Evolutionary conservation across 2,888 invertebrate species (phyloP).

Genomic region (Thecocarcelia acutangulata): DNA sequence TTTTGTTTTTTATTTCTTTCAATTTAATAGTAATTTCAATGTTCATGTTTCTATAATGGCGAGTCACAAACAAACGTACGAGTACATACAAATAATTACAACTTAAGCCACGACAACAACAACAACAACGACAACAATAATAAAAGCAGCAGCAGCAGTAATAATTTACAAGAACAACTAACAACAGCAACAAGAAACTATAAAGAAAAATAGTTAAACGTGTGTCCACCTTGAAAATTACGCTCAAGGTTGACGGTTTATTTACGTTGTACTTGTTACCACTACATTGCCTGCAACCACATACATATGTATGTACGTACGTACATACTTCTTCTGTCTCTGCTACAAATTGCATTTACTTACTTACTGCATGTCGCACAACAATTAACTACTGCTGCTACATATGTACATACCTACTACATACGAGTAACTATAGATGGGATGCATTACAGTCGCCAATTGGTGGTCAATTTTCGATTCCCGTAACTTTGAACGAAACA

Average conservation of each 20-base stretch:
- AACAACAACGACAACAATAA: conserved; percentile 23
- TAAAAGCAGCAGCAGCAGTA: conserved; percentile 11
- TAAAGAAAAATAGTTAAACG: conserved; percentile 60
- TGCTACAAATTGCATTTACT: neutral
- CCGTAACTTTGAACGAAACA: neutral
- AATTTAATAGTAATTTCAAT: conserved; percentile 53
- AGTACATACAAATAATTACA: conserved; percentile 54
- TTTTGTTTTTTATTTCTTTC: conserved; percentile 8
- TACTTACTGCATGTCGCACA: neutral
- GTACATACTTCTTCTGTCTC: neutral
- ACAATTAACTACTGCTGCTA: neutral
- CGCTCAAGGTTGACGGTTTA: conserved; percentile 75
- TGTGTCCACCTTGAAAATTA: conserved; percentile 77
- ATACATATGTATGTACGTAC: too few relatives aligned
- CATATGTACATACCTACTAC: too few relatives aligned
- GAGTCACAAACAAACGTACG: too few relatives aligned
- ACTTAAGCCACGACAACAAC: conserved; percentile 18
- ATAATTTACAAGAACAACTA: conserved; percentile 21
- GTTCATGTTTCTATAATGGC: conserved; percentile 55
- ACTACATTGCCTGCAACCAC: neutral
- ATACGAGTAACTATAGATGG: neutral
- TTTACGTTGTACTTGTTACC: conserved; percentile 18
- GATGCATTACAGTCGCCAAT: neutral
- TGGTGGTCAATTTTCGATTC: neutral
- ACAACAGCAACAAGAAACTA: conserved; percentile 4